Evolutionary conservation across 2,113 vertebrate species (phyloP).

Genomic region (human): GRCh38 chr7:38715501-38716000

Average conservation of each 20-base stretch:
- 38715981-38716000: fast-evolving
- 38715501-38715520: neutral
- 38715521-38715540: neutral
- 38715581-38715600: neutral
- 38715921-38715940: neutral
- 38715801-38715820: neutral
- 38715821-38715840: neutral
- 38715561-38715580: neutral
- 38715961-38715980: neutral
- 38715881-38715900: neutral
- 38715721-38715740: neutral
- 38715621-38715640: neutral
- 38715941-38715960: neutral
- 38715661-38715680: neutral
- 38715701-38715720: neutral
- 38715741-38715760: neutral
- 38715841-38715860: neutral
- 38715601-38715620: neutral
- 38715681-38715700: no score
- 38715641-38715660: neutral
- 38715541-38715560: neutral
- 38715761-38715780: neutral
- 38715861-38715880: neutral
- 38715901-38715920: no score
- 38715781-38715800: neutral